phyloP scores from a whole-genome alignment of 2,113 vertebrate genomes.

The Cheirogaleus medius region DNA sequence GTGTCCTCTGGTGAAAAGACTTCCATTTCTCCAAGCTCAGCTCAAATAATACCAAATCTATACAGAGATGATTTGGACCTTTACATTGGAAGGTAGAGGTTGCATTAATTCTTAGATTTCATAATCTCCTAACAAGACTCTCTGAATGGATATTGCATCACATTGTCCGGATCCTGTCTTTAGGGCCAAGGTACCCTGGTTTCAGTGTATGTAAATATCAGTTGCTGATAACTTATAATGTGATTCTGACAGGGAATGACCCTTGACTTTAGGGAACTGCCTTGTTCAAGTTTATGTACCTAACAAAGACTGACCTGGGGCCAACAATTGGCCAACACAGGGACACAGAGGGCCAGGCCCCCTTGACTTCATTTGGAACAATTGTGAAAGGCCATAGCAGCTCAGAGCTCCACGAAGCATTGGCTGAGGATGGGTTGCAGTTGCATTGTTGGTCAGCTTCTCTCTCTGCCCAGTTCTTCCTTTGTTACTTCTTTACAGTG shows the following conservation, averaged over 20 bases:
- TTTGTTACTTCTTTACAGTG: accelerated
- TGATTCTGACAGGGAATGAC: not conserved
- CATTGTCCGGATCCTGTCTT: not conserved
- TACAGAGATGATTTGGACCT: not conserved
- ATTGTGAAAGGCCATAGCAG: not conserved
- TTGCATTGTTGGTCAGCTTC: not conserved
- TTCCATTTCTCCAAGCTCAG: not conserved
- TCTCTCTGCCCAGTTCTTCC: accelerated
- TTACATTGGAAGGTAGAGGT: not conserved
- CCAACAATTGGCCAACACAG: not conserved
- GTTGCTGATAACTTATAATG: not conserved
- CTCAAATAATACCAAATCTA: not conserved
- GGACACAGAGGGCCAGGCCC: not conserved
- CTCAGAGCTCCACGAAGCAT: not conserved
- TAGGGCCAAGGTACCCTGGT: not conserved
- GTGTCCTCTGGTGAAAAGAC: not conserved
- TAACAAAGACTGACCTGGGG: not conserved
- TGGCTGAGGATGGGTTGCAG: too few relatives aligned
- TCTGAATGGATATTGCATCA: not conserved
- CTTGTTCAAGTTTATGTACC: not conserved
- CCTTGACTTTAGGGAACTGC: not conserved
- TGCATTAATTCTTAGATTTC: not conserved
- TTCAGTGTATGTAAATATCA: not conserved
- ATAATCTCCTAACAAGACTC: not conserved
- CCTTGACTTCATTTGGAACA: not conserved